Base-by-base conservation (phyloP, 2,113 vertebrate genomes). In the Hucho hucho region DNA sequence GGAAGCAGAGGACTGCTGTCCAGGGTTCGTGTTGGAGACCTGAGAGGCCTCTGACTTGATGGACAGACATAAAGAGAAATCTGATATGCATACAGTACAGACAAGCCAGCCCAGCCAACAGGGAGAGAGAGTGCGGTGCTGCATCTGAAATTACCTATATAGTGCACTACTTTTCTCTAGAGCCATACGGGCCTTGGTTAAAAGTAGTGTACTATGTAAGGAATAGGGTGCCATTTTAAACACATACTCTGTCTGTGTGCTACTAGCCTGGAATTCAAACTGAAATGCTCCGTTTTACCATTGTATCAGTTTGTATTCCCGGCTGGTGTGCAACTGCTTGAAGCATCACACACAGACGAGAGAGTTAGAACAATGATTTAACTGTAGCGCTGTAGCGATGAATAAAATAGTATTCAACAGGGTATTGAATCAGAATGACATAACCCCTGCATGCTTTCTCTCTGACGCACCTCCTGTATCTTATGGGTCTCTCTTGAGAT, bases 71-170 rank as follows among this genome's bases (percentile, higher is more conserved):
- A 56, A 14, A 20, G n/a, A n/a, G 29, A 20, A 43, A 3, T 29
- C 49, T 25, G 28, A 22, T 47, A 0, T 16, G 28, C 63, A 74
- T 18, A n/a, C 37, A 25, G 70, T 66, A 47, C 7, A 70, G 68
- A 74, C 1, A 67, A 29, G 22, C 49, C 49, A 53, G 16, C 16
- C 2, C 58, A 29, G 18, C 58, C 6, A 16, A 24, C 16, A 70
- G 16, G 58, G 5, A 3, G 47, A 16, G 56, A 16, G 66, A 76
- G 67, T 74, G 81, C 73, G 68, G 70, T 1, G 25, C 43, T 72
- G 79, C 75, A 68, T 88, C 88, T 82, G 78, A 69, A 37, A 13
- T 24, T 1, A 26, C 79, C 87, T 81, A 80, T 84, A 82, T 87
- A 86, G 37, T 43, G 37, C 37, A 43, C 37, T 43, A 43, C 37